Percentiles rank a stretch among this genome's conserved stretches.
phyloP scores from a whole-genome alignment of 2,888 invertebrate species.

The Scaeva pyrastri region DNA sequence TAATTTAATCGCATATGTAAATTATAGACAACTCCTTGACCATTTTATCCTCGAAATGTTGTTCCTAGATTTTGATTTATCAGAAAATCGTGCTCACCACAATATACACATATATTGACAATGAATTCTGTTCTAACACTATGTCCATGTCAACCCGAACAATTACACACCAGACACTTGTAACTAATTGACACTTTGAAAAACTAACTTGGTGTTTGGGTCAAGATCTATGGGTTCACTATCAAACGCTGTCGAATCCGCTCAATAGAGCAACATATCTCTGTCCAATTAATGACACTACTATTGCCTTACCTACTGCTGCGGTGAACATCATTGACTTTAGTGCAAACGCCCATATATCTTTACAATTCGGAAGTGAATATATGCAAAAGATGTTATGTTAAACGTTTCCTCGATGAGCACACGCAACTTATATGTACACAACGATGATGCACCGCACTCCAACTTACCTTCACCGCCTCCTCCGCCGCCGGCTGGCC shows the following conservation, averaged over 20 bases:
- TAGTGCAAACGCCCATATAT: slow-evolving; percentile 35
- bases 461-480: neutral
- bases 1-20: too few species aligned
- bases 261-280: slow-evolving; percentile 17
- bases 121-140: neutral
- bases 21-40: slow-evolving; percentile 3
- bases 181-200: slow-evolving; percentile 44
- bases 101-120: neutral
- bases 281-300: slow-evolving; percentile 26
- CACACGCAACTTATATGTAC: slow-evolving; percentile 18
- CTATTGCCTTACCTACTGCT: too few species aligned
- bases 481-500: neutral
- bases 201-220: slow-evolving; percentile 37
- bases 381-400: slow-evolving; percentile 13
- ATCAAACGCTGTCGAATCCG: slow-evolving; percentile 36
- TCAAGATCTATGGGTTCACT: slow-evolving; percentile 34
- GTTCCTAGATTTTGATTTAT: neutral
- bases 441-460: neutral
- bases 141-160: slow-evolving; percentile 27
- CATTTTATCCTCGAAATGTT: neutral
- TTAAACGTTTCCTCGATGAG: slow-evolving; percentile 35
- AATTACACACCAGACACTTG: neutral
- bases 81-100: neutral
- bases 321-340: slow-evolving; percentile 13
- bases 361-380: slow-evolving; percentile 53